Conservation (phyloP, 2,113 vertebrate species). For the Corythaeola cristata region DNA sequence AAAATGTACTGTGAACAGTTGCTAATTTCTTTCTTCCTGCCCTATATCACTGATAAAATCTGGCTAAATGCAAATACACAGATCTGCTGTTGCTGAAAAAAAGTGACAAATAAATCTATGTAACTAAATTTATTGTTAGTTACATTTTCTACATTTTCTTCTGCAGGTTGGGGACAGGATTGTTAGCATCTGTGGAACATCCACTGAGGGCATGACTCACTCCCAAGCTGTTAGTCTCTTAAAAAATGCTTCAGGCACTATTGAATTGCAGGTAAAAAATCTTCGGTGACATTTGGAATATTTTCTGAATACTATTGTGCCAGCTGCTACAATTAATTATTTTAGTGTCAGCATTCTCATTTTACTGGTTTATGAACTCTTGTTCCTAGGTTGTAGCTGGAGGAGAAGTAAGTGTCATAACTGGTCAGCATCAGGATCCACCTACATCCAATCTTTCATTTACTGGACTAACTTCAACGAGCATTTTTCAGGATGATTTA, state of each 20-base stretch:
- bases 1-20: neutral
- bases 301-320: neutral
- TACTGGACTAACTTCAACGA: constrained; percentile 78
- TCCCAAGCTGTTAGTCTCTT: constrained; percentile 90
- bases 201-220: constrained; percentile 92
- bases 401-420: constrained; percentile 88
- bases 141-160: neutral
- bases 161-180: constrained; percentile 93
- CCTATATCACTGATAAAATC: neutral
- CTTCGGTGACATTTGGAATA: neutral
- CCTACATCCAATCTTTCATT: constrained; percentile 63
- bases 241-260: constrained; percentile 87
- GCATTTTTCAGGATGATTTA: constrained; percentile 94
- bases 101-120: neutral
- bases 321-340: neutral
- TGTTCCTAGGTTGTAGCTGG: constrained; percentile 85
- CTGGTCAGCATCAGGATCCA: constrained; percentile 83
- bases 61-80: neutral
- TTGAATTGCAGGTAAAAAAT: constrained; percentile 89
- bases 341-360: neutral
- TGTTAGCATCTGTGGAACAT: constrained; percentile 88
- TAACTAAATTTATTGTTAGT: neutral
- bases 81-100: neutral
- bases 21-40: neutral
- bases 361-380: neutral